phyloP scores from a whole-genome alignment of 2,113 vertebrate species.

The Gymnobelideus leadbeateri region DNA sequence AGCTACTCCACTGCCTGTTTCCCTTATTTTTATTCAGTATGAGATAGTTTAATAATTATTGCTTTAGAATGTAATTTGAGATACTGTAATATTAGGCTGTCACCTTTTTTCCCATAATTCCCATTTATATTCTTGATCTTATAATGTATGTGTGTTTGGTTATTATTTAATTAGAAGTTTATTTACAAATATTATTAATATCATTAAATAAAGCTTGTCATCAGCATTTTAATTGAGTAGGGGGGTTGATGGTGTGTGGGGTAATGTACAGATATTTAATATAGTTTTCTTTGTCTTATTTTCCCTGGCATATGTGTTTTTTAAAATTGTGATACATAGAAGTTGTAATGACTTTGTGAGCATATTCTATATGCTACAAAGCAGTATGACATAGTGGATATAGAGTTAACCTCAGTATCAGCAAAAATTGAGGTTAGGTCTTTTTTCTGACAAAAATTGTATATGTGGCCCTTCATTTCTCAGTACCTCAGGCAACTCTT shows the following conservation, averaged over 20 bases:
- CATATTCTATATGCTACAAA: background rate
- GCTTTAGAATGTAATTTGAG: no score
- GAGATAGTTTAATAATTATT: background rate
- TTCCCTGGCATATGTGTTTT: background rate
- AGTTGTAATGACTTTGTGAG: background rate
- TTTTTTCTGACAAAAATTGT: background rate
- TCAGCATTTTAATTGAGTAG: background rate
- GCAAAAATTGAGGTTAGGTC: background rate
- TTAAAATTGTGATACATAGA: background rate
- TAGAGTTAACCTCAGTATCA: background rate
- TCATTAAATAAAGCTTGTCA: background rate
- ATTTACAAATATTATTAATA: background rate
- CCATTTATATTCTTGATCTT: background rate
- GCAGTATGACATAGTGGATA: background rate
- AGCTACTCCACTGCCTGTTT: background rate
- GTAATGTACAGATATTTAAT: background rate
- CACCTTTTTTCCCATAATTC: background rate
- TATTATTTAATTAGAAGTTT: no score
- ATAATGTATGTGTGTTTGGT: background rate
- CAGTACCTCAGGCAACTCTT: background rate
- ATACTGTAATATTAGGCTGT: no score
- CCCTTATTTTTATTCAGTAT: background rate
- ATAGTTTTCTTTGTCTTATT: background rate
- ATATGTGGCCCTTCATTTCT: background rate
- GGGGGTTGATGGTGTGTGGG: background rate